Evolutionary conservation across 2,888 invertebrate genomes (phyloP), one percentile per base, ranked within the genome.

Genomic region (Leptinotarsa haldemani): DNA sequence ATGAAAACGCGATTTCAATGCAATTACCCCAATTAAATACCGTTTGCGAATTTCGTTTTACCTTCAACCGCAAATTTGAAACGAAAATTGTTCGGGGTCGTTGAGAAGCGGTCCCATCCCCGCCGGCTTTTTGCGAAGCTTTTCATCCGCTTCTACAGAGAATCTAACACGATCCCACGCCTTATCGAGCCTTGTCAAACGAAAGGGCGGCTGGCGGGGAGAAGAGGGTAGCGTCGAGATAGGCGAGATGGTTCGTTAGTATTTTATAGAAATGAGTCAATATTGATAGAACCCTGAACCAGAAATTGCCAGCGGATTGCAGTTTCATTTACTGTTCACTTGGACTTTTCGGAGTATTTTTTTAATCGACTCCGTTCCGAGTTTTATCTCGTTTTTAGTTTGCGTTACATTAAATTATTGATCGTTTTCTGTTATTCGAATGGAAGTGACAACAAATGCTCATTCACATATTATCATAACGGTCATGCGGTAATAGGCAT

Each of bases 101-200:
- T 40, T 9, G 30, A 30, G 22, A 56, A 22, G 56, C 56, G 56
- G n/a, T 61, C 40, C 40, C 61, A 40, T 61, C 30, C 40, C 61
- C 40, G 18, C 40, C 61, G 61, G 61, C 61, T 61, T 61, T 61
- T 61, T 61, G 61, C 40, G 40, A 61, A 61, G 40, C 61, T 16
- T 61, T 61, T 61, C 61, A 61, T 40, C 61, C 61, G 61, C 40
- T 40, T 40, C 61, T 61, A 61, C 61, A 61, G n/a, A n/a, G 40
- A 40, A 40, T 61, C 61, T 61, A 61, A 61, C 61, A 61, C 61
- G 40, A 61, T 61, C 30, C 61, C 61, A 61, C 61, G 61, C 61
- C 40, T 61, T 61, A 61, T 61, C 61, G 61, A 61, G 30, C 40
- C 61, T 61, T 61, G 61, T 61, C 61, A 61, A 61, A 61, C 61